A percentile compares a stretch with the other conserved stretches of the same genome.
Evolutionary conservation across 2,888 invertebrate genomes (phyloP).

Genomic region (Melanargia galathea): DNA sequence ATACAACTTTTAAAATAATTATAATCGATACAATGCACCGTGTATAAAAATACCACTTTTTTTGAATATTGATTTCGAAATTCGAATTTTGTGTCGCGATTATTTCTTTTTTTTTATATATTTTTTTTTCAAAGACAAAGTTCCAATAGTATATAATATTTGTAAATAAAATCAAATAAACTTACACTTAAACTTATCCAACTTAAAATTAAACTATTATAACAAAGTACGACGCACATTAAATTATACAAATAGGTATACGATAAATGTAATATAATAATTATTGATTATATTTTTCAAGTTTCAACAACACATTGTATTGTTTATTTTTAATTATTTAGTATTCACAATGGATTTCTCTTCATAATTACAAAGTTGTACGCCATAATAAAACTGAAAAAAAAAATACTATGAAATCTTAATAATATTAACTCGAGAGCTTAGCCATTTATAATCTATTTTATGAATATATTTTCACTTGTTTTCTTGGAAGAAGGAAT

Average conservation of each 20-base stretch:
- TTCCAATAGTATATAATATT: conserved; percentile 37
- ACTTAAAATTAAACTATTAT: conserved; percentile 36
- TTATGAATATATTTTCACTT: conserved; percentile 20
- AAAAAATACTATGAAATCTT: conserved; percentile 2
- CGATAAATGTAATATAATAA: not conserved
- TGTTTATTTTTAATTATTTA: not conserved
- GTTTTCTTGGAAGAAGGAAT: conserved; percentile 22
- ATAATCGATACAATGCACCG: conserved; percentile 55
- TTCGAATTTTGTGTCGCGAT: conserved; percentile 58
- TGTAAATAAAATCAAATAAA: conserved; percentile 34
- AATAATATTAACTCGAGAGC: conserved; percentile 21
- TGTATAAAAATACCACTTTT: conserved; percentile 77
- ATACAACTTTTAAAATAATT: conserved; percentile 61
- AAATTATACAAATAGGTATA: conserved; percentile 3
- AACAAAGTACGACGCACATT: conserved; percentile 36
- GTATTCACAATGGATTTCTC: conserved; percentile 13
- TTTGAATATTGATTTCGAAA: conserved; percentile 61
- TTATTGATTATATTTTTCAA: conserved; percentile 9
- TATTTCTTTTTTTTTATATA: conserved; percentile 48
- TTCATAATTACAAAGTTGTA: not conserved
- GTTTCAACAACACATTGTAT: conserved; percentile 1
- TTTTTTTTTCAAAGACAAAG: conserved; percentile 48
- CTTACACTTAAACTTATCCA: conserved; percentile 40
- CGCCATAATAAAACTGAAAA: not conserved
- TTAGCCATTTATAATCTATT: conserved; percentile 20